Evolutionary conservation across 30 jellyfish, hydroid and myxozoan species (phyloP), one percentile per base, ranked within the genome.

Genomic region (Clytia hemisphaerica): DNA sequence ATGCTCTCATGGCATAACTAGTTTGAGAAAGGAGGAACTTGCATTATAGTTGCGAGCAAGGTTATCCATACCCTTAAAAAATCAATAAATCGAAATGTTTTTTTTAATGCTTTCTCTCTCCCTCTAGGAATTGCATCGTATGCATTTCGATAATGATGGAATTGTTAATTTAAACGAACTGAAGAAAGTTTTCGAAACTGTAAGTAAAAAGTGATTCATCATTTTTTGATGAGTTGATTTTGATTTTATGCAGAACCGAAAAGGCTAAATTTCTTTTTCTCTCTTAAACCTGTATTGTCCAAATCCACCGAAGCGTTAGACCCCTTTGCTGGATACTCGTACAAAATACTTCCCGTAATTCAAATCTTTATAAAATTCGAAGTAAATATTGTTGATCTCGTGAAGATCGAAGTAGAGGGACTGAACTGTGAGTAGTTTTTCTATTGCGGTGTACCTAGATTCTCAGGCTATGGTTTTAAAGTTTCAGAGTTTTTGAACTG

Each of bases 81-180:
- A 42, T 42, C 19, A 42, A 12, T 0, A 42, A 42, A 12, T 21
- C 54, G 19, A 1, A 45, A 22, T 57, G 37, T n/a, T 14, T 9
- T 57, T 6, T 57, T 7, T 57, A 22, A 15, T 2, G 12, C 50
- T 31, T 24, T 21, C 47, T 35, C 4, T 57, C 22, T 58, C 79
- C 9, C 61, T 68, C 16, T 42, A 89, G 98, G 98, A 89, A 49
- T 79, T 89, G 15, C 98, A 84, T 47, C 78, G 91, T 4, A 53
- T 89, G 64, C 65, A 81, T 31, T 80, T 80, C 63, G 98, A 89
- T 45, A 75, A 73, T 48, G 98, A 80, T 68, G 94, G 98, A 7
- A 84, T 89, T 32, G 92, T 89, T 19, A 89, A 80, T 50, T 61
- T 73, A 45, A 62, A 73, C n/a, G 98, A 89, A 38, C 67, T 89